Evolutionary conservation across 2,888 invertebrate species (phyloP).

Genomic region (Cosmorhoe ocellata): DNA sequence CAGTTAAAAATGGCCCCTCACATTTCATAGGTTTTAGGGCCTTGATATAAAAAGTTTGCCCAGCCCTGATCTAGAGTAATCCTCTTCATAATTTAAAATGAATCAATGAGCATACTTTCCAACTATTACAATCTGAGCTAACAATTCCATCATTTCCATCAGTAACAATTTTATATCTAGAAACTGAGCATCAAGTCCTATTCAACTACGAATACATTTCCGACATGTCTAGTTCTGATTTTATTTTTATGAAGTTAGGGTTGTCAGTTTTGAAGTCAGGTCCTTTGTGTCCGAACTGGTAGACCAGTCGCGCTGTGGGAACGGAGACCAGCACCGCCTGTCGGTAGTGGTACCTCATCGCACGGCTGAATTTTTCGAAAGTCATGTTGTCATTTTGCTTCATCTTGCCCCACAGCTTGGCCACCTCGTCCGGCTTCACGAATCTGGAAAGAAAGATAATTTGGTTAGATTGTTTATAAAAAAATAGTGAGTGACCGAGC

Average conservation of each 20-base stretch:
- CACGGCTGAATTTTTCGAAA: constrained; percentile 95
- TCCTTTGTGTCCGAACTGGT: constrained; percentile 91
- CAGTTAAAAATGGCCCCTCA: too few species aligned
- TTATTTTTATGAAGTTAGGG: constrained; percentile 76
- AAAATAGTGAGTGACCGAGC: too few species aligned
- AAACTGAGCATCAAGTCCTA: constrained; percentile 37
- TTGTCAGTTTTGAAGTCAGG: constrained; percentile 88
- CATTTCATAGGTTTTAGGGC: too few species aligned
- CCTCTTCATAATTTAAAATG: constrained; percentile 1
- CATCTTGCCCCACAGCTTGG: constrained; percentile 92
- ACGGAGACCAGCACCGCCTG: constrained; percentile 89
- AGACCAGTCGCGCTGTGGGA: constrained; percentile 88
- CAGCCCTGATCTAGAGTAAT: too few species aligned
- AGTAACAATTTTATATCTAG: constrained; percentile 37
- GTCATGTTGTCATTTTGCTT: constrained; percentile 95
- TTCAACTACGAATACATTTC: constrained; percentile 64
- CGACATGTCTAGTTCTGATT: constrained; percentile 59
- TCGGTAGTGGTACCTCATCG: constrained; percentile 94
- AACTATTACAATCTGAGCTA: neutral
- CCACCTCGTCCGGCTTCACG: constrained; percentile 92
- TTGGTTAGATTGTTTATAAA: constrained; percentile 31
- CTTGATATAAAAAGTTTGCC: too few species aligned
- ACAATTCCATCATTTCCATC: constrained; percentile 18
- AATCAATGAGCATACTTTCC: neutral
- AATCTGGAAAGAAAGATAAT: constrained; percentile 81